Evolutionary conservation across 2,113 vertebrate species (phyloP).

Genomic region (Heterocephalus glaber): DNA sequence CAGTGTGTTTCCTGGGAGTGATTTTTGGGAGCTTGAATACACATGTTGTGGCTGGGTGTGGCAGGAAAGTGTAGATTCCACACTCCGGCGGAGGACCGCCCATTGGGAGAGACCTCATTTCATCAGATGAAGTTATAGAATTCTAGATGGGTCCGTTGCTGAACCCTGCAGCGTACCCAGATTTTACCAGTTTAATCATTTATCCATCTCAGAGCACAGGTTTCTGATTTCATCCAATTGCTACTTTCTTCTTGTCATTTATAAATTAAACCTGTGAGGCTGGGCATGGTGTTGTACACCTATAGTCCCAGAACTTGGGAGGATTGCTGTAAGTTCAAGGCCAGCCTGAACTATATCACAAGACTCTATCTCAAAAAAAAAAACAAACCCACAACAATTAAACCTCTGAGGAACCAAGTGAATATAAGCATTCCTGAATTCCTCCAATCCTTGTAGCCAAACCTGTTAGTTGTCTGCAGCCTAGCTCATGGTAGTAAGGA

Average conservation of each 20-base stretch:
- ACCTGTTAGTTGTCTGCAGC: not conserved
- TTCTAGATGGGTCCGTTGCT: not conserved
- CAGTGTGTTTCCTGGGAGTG: not conserved
- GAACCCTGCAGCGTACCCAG: not conserved
- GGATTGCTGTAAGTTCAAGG: not conserved
- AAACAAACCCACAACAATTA: not conserved
- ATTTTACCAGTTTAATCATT: not conserved
- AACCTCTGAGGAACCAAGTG: not conserved
- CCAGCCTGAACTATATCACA: not conserved
- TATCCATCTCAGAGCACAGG: not conserved
- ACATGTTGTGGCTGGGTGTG: not conserved
- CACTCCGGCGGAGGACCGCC: not conserved
- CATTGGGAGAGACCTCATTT: not conserved
- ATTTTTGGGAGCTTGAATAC: not conserved
- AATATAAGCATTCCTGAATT: not conserved
- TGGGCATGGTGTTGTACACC: not conserved
- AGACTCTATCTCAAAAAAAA: not conserved
- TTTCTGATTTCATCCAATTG: not conserved
- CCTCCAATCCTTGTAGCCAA: not conserved
- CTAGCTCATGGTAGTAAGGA: not conserved
- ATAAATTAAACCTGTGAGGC: not conserved
- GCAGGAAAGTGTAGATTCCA: not conserved
- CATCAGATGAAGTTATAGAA: not conserved
- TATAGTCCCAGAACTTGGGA: not conserved
- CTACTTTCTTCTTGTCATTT: not conserved